Percentiles rank a stretch among this genome's conserved stretches.
phyloP scores from a whole-genome alignment of 2,797 vertebrate genomes.

The Crenichthys baileyi region DNA sequence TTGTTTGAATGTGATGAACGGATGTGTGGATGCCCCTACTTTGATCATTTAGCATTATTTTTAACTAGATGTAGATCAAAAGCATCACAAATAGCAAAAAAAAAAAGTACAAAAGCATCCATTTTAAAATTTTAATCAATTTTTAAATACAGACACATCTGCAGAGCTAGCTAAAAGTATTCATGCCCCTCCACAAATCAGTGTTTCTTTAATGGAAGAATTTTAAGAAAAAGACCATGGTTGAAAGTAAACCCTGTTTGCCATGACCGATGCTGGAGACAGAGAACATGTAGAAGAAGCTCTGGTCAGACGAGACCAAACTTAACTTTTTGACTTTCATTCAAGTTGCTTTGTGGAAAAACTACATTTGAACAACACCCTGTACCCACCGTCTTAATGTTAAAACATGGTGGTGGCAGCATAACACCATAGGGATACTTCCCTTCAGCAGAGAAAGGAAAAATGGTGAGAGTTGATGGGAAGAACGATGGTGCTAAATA shows the following conservation, averaged over 20 bases:
- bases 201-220: background rate
- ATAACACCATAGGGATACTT: background rate
- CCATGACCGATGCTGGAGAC: background rate
- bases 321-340: background rate
- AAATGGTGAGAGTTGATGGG: too few species aligned
- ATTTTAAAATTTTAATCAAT: background rate
- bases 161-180: background rate
- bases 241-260: background rate
- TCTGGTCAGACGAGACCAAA: background rate
- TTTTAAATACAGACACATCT: background rate
- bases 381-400: background rate
- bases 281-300: background rate
- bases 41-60: background rate
- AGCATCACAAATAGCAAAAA: background rate
- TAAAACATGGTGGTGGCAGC: background rate
- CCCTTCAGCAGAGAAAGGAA: too few species aligned
- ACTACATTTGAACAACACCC: background rate
- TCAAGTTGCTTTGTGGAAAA: background rate
- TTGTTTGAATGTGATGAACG: conserved; percentile 31
- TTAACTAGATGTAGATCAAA: background rate
- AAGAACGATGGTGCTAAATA: too few species aligned
- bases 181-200: background rate
- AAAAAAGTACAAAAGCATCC: background rate
- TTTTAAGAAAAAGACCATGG: background rate
- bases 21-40: conserved; percentile 56